Evolutionary conservation across 2,888 invertebrate species (phyloP).

Genomic region (Xestia sexstrigata): DNA sequence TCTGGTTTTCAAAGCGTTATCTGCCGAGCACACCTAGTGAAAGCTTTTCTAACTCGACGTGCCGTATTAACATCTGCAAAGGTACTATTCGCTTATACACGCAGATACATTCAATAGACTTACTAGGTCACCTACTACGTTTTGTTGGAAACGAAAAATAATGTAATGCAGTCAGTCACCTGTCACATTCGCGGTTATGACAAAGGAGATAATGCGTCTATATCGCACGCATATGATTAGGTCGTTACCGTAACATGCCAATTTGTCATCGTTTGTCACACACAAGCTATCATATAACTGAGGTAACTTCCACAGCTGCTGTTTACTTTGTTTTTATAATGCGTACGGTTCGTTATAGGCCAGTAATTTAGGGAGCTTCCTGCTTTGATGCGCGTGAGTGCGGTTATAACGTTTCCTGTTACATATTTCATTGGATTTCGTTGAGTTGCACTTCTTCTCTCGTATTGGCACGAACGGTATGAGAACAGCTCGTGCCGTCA

Average conservation of each 20-base stretch:
- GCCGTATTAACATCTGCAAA: not conserved
- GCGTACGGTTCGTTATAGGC: slow-evolving; percentile 72
- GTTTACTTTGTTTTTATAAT: slow-evolving; percentile 42
- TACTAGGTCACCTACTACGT: not conserved
- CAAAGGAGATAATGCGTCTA: not conserved
- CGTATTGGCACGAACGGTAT: not conserved
- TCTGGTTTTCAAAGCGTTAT: not conserved
- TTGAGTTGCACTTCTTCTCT: not conserved
- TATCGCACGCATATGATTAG: slow-evolving; percentile 1
- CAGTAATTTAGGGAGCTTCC: slow-evolving; percentile 73
- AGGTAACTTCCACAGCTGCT: slow-evolving; percentile 20
- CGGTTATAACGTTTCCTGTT: slow-evolving; percentile 59
- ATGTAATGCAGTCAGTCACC: not conserved
- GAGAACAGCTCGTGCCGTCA: not conserved
- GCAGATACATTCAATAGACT: not conserved
- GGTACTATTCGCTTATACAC: not conserved
- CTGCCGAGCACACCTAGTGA: not conserved
- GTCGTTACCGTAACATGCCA: slow-evolving; percentile 25
- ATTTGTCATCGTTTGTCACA: slow-evolving; percentile 28
- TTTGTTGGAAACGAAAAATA: not conserved
- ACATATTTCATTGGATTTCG: slow-evolving; percentile 27
- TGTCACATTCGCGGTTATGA: not conserved
- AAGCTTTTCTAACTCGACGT: not conserved
- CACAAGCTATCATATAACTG: slow-evolving; percentile 20
- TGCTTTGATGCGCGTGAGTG: slow-evolving; percentile 73